phyloP scores from a whole-genome alignment of 2,113 vertebrate species.

The Crocuta crocuta region DNA sequence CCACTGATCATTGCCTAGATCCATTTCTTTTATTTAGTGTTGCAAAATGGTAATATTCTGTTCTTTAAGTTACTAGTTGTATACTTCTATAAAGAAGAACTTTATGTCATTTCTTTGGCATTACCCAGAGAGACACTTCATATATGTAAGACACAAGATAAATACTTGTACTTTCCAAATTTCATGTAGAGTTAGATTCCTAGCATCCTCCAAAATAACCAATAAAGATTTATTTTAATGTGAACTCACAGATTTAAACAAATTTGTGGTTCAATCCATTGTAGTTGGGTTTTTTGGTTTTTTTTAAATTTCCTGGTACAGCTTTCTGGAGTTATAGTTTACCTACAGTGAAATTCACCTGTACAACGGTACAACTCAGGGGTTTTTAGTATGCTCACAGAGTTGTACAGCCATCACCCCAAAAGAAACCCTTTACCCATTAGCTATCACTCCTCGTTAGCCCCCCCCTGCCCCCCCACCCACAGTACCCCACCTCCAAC shows the following conservation, averaged over 20 bases:
- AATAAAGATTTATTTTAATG: conserved; percentile 12
- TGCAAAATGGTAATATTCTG: neutral
- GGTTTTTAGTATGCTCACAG: conserved; percentile 11
- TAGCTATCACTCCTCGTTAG: neutral
- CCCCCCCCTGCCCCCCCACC: too few species aligned
- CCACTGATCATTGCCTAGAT: neutral
- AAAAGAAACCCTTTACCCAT: neutral
- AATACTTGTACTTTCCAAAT: neutral
- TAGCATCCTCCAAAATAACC: neutral
- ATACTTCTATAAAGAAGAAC: neutral
- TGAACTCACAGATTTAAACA: neutral
- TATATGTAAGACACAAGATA: neutral
- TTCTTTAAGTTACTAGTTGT: conserved; percentile 3
- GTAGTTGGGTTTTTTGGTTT: neutral
- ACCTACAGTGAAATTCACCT: neutral
- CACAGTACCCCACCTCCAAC: neutral
- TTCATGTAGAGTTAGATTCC: neutral
- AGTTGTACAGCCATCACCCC: neutral
- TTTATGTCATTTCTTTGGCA: neutral
- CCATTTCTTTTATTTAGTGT: conserved; percentile 27
- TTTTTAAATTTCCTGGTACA: neutral
- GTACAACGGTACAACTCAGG: neutral
- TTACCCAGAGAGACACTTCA: neutral
- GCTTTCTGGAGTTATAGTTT: neutral
- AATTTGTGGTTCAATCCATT: neutral